Evolutionary conservation across 2,113 vertebrate genomes (phyloP), one percentile per base, ranked within the genome.

Genomic region (Tetrao urogallus): DNA sequence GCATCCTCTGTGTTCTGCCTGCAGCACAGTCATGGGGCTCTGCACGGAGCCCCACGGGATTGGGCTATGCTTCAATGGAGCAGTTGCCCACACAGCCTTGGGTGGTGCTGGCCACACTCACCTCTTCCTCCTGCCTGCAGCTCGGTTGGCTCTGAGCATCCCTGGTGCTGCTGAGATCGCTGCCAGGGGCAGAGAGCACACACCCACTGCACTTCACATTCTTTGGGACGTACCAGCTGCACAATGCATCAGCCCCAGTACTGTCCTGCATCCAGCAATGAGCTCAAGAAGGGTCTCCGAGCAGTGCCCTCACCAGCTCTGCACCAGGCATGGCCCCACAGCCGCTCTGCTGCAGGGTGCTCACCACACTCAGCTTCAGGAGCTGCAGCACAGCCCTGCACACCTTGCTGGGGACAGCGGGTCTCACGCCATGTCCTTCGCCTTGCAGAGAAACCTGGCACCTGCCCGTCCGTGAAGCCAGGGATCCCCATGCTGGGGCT

Each of bases 391-490:
- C 4, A 0, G n/a, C 66, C 43, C 63, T 85, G 79, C 27, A 16
- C 40, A 22, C 20, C 1, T 0, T 42, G 15, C 30, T 5, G 4
- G 32, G 4, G 8, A 24, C 19, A 2, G 24, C 1, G 5, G 52
- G 43, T 63, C 69, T 94, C 65, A 95, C 8, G 5, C 60, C 1
- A 0, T 42, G 30, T 78, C 81, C 20, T 92, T 90, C 38, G 2
- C 45, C 61, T 93, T 92, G 25, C 92, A 97, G 96, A 86, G 50
- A 97, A 97, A 61, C 96, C 95, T 0, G 96, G 96, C 60, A 92
- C 54, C 16, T 97, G 95, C 80, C 96, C 96, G 0, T 69, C 82
- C 0, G 45, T 92, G 30, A 84, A 11, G 13, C 83, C 84, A 0
- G 95, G 91, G 27, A 95, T 97, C 74, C 95, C 95, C 60, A 76